These are phyloP conservation scores for Wasmannia auropunctata DNA, from an alignment of 1,140 invertebrate species.

Conservation along the genomic window DNA sequence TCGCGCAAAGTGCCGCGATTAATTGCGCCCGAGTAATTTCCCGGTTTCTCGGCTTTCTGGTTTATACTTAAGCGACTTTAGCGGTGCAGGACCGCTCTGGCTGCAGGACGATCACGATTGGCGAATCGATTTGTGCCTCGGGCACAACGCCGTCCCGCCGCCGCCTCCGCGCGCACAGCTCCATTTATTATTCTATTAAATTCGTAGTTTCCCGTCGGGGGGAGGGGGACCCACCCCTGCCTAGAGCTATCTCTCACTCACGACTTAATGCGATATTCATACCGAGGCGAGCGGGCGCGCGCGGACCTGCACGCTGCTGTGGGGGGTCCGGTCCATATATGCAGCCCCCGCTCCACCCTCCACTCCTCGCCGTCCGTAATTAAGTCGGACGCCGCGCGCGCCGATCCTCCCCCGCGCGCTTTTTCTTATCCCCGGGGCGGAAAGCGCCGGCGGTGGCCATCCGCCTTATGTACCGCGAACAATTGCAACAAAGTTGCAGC, in stretches of 20 bases:
- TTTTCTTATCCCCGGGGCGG: slow-evolving; percentile 22
- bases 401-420: slow-evolving; percentile 37
- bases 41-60: neutral
- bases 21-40: neutral
- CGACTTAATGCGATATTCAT: slow-evolving; percentile 76
- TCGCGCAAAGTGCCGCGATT: neutral
- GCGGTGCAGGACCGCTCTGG: neutral
- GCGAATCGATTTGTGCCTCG: slow-evolving; percentile 37
- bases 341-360: no score
- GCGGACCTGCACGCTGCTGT: slow-evolving; percentile 55
- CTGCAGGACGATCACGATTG: slow-evolving; percentile 5
- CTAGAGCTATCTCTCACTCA: slow-evolving; percentile 65
- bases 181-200: slow-evolving; percentile 84
- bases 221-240: slow-evolving; percentile 52
- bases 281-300: slow-evolving; percentile 60
- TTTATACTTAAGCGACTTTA: slow-evolving; percentile 26
- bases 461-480: neutral
- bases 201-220: slow-evolving; percentile 74
- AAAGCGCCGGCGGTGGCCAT: neutral
- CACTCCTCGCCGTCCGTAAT: slow-evolving; percentile 66
- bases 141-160: slow-evolving; percentile 18
- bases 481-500: slow-evolving; percentile 16
- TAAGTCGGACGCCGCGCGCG: slow-evolving; percentile 65
- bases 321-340: slow-evolving; percentile 61
- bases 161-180: slow-evolving; percentile 28